Evolutionary conservation across 1,140 invertebrate species (phyloP).

Genomic region (Habropoda laboriosa): DNA sequence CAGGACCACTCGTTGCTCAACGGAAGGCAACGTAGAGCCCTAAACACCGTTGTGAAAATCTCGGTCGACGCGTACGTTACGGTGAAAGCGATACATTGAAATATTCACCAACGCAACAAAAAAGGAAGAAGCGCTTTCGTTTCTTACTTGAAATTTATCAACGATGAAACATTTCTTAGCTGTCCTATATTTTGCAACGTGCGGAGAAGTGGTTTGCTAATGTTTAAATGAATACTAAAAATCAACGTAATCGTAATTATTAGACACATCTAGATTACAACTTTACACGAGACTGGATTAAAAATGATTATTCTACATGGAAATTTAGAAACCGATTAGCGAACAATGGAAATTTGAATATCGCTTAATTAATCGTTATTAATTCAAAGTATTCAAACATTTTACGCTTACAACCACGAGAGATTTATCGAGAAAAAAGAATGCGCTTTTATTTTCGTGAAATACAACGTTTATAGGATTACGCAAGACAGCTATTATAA

Average conservation of each 20-base stretch:
- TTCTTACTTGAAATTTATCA: slow-evolving; percentile 35
- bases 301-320: not conserved
- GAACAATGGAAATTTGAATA: slow-evolving; percentile 23
- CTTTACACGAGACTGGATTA: not conserved
- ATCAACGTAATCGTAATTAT: not conserved
- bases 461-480: not conserved
- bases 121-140: slow-evolving; percentile 42
- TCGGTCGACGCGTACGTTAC: slow-evolving; percentile 58
- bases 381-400: not conserved
- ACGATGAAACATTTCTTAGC: not conserved
- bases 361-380: slow-evolving; percentile 4
- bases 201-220: slow-evolving; percentile 22
- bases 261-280: not conserved
- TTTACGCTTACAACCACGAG: slow-evolving; percentile 13
- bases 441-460: not conserved
- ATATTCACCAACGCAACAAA: slow-evolving; percentile 11
- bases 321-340: not conserved
- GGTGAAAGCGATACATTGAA: slow-evolving; percentile 64
- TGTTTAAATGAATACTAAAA: not conserved
- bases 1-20: no score
- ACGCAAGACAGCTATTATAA: not conserved
- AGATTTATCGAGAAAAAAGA: not conserved
- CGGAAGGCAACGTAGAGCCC: no score
- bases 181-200: slow-evolving; percentile 14
- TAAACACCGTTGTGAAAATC: slow-evolving; percentile 63